Evolutionary conservation across 2,888 invertebrate genomes (phyloP).

Genomic region (Strigamia crassipes): DNA sequence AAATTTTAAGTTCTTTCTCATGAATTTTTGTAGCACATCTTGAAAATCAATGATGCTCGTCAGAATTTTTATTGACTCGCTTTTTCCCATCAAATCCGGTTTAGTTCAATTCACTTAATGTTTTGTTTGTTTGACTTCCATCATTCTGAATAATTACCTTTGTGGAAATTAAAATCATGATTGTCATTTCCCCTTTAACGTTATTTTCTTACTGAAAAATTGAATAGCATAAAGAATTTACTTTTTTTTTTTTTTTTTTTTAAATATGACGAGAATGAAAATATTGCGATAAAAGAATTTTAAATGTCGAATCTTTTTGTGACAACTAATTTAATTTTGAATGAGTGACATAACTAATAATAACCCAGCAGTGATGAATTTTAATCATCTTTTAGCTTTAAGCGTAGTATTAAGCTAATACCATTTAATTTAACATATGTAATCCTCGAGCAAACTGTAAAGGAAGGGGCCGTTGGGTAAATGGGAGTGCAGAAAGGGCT

Average conservation of each 20-base stretch:
- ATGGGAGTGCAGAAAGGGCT: constrained; percentile 25
- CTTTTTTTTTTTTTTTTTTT: not conserved
- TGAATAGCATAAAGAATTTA: not conserved
- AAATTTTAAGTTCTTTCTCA: too few relatives aligned
- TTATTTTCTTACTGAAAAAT: not conserved
- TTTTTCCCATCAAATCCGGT: not conserved
- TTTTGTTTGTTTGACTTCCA: not conserved
- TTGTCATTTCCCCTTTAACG: constrained; percentile 17
- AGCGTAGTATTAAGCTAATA: not conserved
- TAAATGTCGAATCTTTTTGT: not conserved
- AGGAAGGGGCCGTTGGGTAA: not conserved
- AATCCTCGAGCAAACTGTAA: constrained; percentile 2
- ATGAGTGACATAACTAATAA: not conserved
- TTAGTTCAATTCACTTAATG: not conserved
- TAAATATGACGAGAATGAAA: not conserved
- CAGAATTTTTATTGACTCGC: too few relatives aligned
- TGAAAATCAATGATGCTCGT: too few relatives aligned
- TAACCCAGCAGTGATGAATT: not conserved
- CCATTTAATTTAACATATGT: constrained; percentile 33
- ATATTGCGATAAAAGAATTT: not conserved
- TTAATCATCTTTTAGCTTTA: not conserved
- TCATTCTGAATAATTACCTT: not conserved
- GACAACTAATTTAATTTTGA: constrained; percentile 13
- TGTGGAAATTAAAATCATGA: not conserved
- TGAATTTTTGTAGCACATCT: too few relatives aligned